phyloP scores from a whole-genome alignment of 2,113 vertebrate species.

The Urocynchramus pylzowi region DNA sequence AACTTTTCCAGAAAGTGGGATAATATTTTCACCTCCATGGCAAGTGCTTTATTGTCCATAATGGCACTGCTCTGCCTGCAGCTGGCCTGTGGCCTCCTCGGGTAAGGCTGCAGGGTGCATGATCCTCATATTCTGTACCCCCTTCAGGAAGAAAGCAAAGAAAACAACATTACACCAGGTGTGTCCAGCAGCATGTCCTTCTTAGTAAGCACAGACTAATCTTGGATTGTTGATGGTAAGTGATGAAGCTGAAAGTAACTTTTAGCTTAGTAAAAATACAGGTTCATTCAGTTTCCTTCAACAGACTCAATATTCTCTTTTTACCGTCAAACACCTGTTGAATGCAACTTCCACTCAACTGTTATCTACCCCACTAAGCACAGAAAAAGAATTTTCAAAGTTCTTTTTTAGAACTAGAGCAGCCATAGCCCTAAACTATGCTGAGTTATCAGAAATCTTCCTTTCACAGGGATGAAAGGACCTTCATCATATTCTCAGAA shows the following conservation, averaged over 20 bases:
- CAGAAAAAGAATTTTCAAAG: not conserved
- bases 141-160: not conserved
- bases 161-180: not conserved
- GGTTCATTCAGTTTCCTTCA: not conserved
- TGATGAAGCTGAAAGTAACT: not conserved
- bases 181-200: not conserved
- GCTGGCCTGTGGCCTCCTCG: rapidly evolving
- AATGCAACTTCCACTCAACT: not conserved
- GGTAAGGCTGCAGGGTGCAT: rapidly evolving
- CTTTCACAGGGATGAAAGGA: not conserved
- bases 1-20: not conserved
- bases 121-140: not conserved
- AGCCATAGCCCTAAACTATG: not conserved
- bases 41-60: not conserved
- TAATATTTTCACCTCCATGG: not conserved
- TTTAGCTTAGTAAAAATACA: not conserved
- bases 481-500: not conserved
- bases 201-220: not conserved
- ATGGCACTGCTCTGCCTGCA: not conserved
- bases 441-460: not conserved
- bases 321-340: not conserved
- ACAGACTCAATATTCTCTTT: not conserved
- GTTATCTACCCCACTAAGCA: not conserved
- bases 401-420: no score
- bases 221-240: rapidly evolving